Evolutionary conservation across 1,140 invertebrate species (phyloP), one percentile per base, ranked within the genome.

Genomic region (Ostrea edulis): DNA sequence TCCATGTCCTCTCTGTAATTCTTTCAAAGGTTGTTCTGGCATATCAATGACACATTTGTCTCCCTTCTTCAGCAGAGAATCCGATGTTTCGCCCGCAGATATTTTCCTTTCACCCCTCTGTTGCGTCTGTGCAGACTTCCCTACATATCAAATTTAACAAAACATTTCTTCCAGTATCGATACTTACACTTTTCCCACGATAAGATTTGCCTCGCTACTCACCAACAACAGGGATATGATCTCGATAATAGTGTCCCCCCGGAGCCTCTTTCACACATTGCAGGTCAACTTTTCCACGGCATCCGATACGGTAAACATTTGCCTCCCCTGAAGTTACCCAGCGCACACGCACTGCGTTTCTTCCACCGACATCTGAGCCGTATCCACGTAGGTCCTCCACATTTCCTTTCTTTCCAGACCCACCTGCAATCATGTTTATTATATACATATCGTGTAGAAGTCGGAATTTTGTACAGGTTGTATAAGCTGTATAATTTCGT

Each of bases 241-340:
- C 97, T 89, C 96, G 96, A 94, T 98, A 98, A 93, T 97, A 98
- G 89, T 95, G 96, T 12, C 97, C 97, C 55, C 96, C 96, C 2
- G 95, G 95, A 0, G 97, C 96, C 82, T 97, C 96, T 91, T 97
- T 96, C 54, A 97, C 95, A 93, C 96, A 98, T 93, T 97, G 97
- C 0, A 98, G 95, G 95, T 98, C 98, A 62, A 98, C 92, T 71
- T 98, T 98, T 77, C 98, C 98, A 92, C 98, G 97, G 92, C 98
- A 97, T 0, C 97, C 97, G 44, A 97, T 90, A 89, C 96, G 93
- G 92, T 96, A 97, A 25, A 89, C 84, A 54, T 89, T 87, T 51
- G 84, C 51, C 65, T 89, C 89, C 14, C 85, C 86, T 52, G 98
- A 91, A 22, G 87, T 91, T 14, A 96, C 95, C 98, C 98, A 98